A percentile compares a stretch with the other conserved stretches of the same genome.
Conservation (phyloP, 2,113 vertebrate species). For the Saimiri boliviensis region DNA sequence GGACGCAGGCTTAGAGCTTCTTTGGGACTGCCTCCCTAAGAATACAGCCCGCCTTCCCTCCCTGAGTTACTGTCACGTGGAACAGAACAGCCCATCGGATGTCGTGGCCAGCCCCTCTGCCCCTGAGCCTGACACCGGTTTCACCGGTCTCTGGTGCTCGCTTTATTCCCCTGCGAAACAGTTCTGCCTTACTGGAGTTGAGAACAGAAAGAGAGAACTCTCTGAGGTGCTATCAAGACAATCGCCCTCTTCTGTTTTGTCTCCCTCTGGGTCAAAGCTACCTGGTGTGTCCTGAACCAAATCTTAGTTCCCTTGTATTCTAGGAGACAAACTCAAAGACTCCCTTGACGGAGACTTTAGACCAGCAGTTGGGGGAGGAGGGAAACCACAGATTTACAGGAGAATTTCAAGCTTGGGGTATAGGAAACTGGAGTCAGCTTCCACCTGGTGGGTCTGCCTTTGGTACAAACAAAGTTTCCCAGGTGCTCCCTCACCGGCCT, state of each 20-base stretch:
- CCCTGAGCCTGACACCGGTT: background rate
- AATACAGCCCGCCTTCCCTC: background rate
- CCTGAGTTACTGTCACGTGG: background rate
- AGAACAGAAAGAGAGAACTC: background rate
- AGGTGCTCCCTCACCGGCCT: background rate
- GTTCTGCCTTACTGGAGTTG: background rate
- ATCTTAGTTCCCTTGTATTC: background rate
- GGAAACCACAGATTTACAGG: background rate
- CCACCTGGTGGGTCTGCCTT: background rate
- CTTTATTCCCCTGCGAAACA: background rate
- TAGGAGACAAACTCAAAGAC: background rate
- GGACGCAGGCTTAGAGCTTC: rapidly evolving
- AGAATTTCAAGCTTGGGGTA: background rate
- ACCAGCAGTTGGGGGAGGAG: background rate
- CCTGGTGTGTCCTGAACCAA: background rate
- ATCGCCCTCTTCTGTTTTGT: background rate
- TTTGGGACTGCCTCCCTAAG: background rate
- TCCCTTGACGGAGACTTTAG: background rate
- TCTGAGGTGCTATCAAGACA: background rate
- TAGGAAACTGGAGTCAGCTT: background rate
- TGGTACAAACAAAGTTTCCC: background rate
- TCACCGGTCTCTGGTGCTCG: background rate
- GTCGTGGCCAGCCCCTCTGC: background rate
- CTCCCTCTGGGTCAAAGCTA: background rate
- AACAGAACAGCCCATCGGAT: rapidly evolving